Conservation (phyloP, 2,888 invertebrate species). For the Caenorhabditis sp. region DNA sequence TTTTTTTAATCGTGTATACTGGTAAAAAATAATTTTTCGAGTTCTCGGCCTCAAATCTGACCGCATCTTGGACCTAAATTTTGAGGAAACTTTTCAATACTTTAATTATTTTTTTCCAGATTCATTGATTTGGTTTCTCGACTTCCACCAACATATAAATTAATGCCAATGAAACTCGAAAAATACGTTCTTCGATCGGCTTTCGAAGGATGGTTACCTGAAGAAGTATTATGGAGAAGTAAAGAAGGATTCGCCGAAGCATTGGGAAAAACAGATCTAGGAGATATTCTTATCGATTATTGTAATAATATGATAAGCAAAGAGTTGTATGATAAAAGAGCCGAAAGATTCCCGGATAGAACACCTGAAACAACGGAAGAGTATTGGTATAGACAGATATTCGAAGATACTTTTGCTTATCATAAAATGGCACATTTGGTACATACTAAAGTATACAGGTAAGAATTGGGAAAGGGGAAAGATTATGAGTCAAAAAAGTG, state of each 20-base stretch:
- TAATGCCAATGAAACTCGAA: constrained; percentile 65
- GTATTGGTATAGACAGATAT: constrained; percentile 66
- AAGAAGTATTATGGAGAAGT: constrained; percentile 68
- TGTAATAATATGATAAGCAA: constrained; percentile 53
- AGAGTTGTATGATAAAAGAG: constrained; percentile 51
- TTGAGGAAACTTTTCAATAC: too few relatives aligned
- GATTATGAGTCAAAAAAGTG: too few relatives aligned
- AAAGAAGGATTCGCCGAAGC: constrained; percentile 71
- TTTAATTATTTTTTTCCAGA: neutral
- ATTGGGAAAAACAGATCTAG: constrained; percentile 67
- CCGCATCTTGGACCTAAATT: too few relatives aligned
- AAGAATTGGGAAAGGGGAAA: too few relatives aligned
- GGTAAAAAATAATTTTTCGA: too few relatives aligned
- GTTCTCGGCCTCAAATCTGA: too few relatives aligned
- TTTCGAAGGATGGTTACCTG: constrained; percentile 67
- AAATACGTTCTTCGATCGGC: constrained; percentile 65
- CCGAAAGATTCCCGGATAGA: constrained; percentile 60
- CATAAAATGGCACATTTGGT: constrained; percentile 65
- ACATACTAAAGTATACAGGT: constrained; percentile 70
- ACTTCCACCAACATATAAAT: constrained; percentile 66
- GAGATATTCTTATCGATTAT: constrained; percentile 61
- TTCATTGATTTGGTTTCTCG: constrained; percentile 67
- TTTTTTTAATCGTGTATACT: too few relatives aligned
- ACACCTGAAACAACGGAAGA: constrained; percentile 63
- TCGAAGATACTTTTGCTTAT: constrained; percentile 62